These are phyloP conservation scores for Drosophila atroscutellata DNA, from an alignment of 2,888 invertebrate genomes.

Conservation along the genomic window DNA sequence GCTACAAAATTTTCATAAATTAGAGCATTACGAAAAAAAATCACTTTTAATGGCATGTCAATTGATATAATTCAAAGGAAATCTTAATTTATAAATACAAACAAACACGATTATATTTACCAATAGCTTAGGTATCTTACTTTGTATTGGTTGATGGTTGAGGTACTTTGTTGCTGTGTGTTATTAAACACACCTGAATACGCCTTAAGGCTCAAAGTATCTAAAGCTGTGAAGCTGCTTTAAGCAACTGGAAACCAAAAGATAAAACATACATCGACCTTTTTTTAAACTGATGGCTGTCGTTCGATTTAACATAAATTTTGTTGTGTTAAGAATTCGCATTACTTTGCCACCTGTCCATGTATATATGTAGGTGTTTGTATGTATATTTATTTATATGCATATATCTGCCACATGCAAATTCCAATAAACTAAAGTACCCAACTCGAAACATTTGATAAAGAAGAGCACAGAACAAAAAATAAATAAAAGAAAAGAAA, in stretches of 20 bases:
- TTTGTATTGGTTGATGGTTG: not conserved
- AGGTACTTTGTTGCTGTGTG: conserved; percentile 38
- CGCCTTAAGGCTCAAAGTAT: conserved; percentile 20
- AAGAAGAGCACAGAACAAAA: conserved; percentile 40
- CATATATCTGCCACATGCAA: conserved; percentile 53
- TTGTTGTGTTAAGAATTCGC: conserved; percentile 36
- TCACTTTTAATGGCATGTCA: not conserved
- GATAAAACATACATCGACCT: conserved; percentile 57
- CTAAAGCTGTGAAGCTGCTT: conserved; percentile 60
- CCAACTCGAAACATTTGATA: conserved; percentile 75
- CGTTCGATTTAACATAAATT: conserved; percentile 78
- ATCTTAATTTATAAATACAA: not conserved
- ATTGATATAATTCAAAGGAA: not conserved
- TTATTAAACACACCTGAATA: conserved; percentile 53
- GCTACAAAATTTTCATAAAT: conserved; percentile 3
- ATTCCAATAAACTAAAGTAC: conserved; percentile 81
- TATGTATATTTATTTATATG: not conserved
- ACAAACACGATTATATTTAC: not conserved
- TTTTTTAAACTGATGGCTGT: conserved; percentile 56
- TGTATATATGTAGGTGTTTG: conserved; percentile 1
- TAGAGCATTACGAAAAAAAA: no score
- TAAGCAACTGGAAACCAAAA: conserved; percentile 59
- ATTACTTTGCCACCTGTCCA: conserved; percentile 53
- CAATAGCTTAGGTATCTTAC: rapidly evolving
- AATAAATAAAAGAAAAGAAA: conserved; percentile 9